Conservation (phyloP, 1,140 invertebrate genomes). For the Gerris buenoi region DNA sequence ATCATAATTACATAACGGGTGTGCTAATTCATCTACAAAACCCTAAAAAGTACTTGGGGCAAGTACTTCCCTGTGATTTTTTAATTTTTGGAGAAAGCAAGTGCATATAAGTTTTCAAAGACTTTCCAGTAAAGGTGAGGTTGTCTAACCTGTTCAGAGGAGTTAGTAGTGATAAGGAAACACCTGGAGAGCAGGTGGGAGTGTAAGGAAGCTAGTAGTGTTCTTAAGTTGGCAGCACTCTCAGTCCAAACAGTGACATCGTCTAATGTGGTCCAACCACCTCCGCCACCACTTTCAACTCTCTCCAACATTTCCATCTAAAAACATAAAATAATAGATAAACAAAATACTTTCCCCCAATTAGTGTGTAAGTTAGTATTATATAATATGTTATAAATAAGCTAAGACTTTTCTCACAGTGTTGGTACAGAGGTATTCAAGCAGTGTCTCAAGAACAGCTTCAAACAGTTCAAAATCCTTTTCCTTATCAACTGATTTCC, state of each 20-base stretch:
- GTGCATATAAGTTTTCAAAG: too few species aligned
- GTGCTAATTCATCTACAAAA: too few species aligned
- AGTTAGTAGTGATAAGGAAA: conserved; percentile 8
- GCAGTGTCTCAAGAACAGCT: conserved; percentile 39
- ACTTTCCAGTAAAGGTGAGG: too few species aligned
- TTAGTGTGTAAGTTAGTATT: background rate
- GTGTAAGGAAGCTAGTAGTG: conserved; percentile 40
- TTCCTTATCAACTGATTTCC: conserved; percentile 14
- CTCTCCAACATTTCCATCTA: conserved; percentile 13
- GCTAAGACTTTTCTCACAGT: conserved; percentile 31
- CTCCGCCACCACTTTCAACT: conserved; percentile 10
- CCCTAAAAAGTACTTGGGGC: too few species aligned
- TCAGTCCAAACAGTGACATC: background rate
- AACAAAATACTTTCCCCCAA: too few species aligned
- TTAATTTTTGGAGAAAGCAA: too few species aligned
- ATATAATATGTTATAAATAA: too few species aligned
- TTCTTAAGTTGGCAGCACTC: conserved; percentile 29
- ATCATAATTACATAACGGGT: too few species aligned
- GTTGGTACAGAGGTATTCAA: conserved; percentile 37
- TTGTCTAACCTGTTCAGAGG: too few species aligned
- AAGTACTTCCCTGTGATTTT: too few species aligned
- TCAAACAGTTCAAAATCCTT: conserved; percentile 34
- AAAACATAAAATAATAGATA: too few species aligned
- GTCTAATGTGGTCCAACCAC: background rate
- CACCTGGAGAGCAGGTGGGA: conserved; percentile 41